phyloP scores from a whole-genome alignment of 2,797 vertebrate genomes.

The Ceyx erithaca region DNA sequence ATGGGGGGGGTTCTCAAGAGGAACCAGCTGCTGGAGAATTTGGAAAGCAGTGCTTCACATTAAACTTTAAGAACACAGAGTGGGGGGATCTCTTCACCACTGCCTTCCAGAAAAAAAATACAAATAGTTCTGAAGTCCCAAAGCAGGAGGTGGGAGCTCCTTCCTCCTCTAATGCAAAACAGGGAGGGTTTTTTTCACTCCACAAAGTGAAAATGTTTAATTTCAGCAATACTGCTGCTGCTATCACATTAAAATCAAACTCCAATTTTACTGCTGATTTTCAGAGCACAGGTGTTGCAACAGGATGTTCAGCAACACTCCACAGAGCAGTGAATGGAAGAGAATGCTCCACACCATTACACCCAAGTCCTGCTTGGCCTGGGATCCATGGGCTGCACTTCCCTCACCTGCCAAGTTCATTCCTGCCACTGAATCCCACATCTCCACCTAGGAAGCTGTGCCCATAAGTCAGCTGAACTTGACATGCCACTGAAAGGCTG shows the following conservation, averaged over 20 bases:
- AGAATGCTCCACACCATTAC: background rate
- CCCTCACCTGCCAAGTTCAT: background rate
- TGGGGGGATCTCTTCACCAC: background rate
- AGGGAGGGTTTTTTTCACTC: background rate
- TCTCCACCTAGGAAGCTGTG: background rate
- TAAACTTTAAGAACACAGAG: background rate
- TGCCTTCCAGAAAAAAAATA: background rate
- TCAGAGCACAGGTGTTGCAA: slow-evolving; percentile 7
- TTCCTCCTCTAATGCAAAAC: background rate
- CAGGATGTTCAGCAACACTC: background rate
- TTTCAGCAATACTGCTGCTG: background rate
- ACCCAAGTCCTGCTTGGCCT: background rate
- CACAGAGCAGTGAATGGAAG: background rate
- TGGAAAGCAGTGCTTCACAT: background rate
- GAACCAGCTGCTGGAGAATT: background rate
- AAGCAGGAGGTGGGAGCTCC: background rate
- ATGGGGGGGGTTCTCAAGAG: background rate
- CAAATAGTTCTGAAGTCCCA: background rate
- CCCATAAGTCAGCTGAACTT: background rate
- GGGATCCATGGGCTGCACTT: background rate
- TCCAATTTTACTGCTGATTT: background rate
- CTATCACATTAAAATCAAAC: background rate
- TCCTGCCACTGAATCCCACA: background rate
- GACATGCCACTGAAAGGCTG: background rate
- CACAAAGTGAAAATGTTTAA: slow-evolving; percentile 12